phyloP scores from a whole-genome alignment of 2,113 vertebrate genomes.

The Oryzias melastigma region DNA sequence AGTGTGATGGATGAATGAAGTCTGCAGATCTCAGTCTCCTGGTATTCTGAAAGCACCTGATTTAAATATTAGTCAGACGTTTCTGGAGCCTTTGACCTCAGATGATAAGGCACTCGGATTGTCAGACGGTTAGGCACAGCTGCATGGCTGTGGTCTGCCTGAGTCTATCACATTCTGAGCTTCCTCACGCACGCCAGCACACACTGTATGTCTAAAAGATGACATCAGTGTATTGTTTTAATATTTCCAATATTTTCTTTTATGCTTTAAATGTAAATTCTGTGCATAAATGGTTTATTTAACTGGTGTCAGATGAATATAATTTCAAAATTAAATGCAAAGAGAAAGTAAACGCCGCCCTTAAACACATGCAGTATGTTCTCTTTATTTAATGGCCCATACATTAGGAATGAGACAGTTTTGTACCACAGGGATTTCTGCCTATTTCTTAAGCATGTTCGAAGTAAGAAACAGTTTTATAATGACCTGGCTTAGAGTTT shows the following conservation, averaged over 20 bases:
- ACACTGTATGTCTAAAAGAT: slow-evolving; percentile 46
- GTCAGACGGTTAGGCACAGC: slow-evolving; percentile 60
- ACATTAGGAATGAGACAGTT: too few species aligned
- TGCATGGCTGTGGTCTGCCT: slow-evolving; percentile 63
- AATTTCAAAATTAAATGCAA: neutral
- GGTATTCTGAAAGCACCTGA: slow-evolving; percentile 4
- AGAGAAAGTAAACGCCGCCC: neutral
- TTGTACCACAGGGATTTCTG: too few species aligned
- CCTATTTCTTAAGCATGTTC: too few species aligned
- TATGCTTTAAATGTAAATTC: slow-evolving; percentile 33
- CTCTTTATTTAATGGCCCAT: too few species aligned
- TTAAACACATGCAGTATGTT: too few species aligned
- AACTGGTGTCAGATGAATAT: slow-evolving; percentile 21
- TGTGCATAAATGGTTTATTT: slow-evolving; percentile 15
- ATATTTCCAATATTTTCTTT: slow-evolving; percentile 37
- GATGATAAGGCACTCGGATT: slow-evolving; percentile 41
- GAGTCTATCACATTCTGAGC: slow-evolving; percentile 50
- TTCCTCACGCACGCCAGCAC: slow-evolving; percentile 28
- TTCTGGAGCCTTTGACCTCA: slow-evolving; percentile 22
- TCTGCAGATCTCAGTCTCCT: slow-evolving; percentile 10
- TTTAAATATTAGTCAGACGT: slow-evolving; percentile 33
- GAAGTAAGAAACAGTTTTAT: neutral
- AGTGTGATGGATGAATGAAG: slow-evolving; percentile 6
- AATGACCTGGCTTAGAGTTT: slow-evolving; percentile 42
- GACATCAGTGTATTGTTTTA: slow-evolving; percentile 61